Evolutionary conservation across 2,888 invertebrate genomes (phyloP), one percentile per base, ranked within the genome.

Genomic region (Plusia festucae): DNA sequence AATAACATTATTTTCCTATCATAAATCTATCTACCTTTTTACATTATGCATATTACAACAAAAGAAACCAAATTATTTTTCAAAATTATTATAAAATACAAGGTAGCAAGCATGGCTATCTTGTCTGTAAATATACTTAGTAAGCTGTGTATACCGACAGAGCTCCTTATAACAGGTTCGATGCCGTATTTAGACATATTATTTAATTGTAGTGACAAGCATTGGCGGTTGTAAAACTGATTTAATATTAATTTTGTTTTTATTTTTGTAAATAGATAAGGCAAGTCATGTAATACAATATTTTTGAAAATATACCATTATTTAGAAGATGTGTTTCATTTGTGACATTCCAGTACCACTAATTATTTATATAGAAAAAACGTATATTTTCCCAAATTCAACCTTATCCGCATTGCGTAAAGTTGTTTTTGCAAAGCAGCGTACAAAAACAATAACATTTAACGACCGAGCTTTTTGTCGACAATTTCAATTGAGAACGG

Each of bases 281-380:
- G 92, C 94, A 93, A 92, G 93, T 92, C 93, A 91, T 93, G 93
- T 94, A 93, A 93, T 91, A 93, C 91, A 85, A 94, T 94, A 94
- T 94, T 94, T 94, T 94, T 94, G 93, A 94, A 94, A 94, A 94
- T 94, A 94, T 94, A 94, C 94, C 94, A 93, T 87, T 93, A 94
- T 94, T 93, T 94, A 94, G 94, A 94, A 89, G 59, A 60, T 55
- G 20, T 57, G 76, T 67, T 80, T 88, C 77, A 81, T 80, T 90
- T 82, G 27, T 7, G 53, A 32, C n/a, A n/a, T n/a, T n/a, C n/a
- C n/a, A n/a, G n/a, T n/a, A n/a, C n/a, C n/a, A n/a, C n/a, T n/a
- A n/a, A n/a, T n/a, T n/a, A n/a, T n/a, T n/a, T n/a, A n/a, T n/a
- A n/a, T n/a, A n/a, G n/a, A n/a, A n/a, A n/a, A n/a, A n/a, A n/a